Conservation (phyloP, 2,113 vertebrate species). For the Irena cyanogastra region DNA sequence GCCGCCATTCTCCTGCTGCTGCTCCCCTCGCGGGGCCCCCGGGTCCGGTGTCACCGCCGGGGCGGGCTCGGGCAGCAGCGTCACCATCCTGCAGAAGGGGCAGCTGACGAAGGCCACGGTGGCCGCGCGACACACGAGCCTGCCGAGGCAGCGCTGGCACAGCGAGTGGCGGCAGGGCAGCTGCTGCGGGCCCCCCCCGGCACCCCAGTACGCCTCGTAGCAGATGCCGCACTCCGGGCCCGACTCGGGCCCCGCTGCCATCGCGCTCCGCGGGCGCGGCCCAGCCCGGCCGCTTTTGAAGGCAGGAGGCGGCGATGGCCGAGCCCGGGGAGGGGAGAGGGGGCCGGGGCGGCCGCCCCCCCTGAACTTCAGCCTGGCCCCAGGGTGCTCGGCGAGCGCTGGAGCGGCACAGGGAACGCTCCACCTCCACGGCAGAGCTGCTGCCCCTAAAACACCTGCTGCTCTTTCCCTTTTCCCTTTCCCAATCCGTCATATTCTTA, state of each 20-base stretch:
- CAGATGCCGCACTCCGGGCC: constrained; percentile 55
- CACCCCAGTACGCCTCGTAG: constrained; percentile 3
- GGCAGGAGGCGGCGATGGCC: not conserved
- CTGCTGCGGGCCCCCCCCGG: not conserved
- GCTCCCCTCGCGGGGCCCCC: rapidly evolving
- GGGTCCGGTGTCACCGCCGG: rapidly evolving
- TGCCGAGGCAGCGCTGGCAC: constrained; percentile 49
- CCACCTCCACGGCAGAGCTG: not conserved
- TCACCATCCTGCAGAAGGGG: constrained; percentile 53
- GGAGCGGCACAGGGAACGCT: not conserved
- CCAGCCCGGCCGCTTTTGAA: not conserved
- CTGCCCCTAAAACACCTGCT: not conserved
- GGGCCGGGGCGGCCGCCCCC: not conserved
- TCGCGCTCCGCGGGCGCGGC: not conserved
- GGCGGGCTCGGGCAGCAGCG: constrained; percentile 1
- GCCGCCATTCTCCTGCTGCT: not conserved
- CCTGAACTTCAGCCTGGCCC: not conserved
- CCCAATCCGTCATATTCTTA: rapidly evolving
- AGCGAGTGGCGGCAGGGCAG: constrained; percentile 54
- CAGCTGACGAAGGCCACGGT: constrained; percentile 27
- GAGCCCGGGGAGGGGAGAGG: not conserved
- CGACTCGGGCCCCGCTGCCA: not conserved
- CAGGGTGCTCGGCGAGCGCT: not conserved
- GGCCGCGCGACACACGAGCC: not conserved
- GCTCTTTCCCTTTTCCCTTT: no score